Evolutionary conservation across 2,113 vertebrate species (phyloP), one percentile per base, ranked within the genome.

Genomic region (Halcyon malimbica): DNA sequence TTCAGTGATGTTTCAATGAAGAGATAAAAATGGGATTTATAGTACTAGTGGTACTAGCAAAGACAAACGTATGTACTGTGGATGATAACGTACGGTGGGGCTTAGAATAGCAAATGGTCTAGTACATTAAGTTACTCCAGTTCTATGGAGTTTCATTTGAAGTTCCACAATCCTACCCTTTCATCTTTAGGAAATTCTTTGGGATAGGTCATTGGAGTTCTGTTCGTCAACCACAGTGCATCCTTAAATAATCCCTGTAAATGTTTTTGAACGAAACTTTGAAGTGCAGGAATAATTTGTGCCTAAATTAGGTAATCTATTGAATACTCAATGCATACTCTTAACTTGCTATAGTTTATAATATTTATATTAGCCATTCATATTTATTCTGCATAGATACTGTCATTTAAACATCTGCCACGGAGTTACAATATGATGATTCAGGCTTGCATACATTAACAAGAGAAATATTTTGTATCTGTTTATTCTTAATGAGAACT

Each of bases 401-500:
- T 94, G 67, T 78, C 94, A 78, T 82, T 95, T 92, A 85, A 95
- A 96, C 89, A 89, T 89, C 91, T 97, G 94, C 92, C 97, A 94
- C 23, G 0, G 83, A 89, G 91, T 95, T 83, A 89, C 56, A 89
- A 90, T 96, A 96, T 17, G 68, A 90, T 84, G 84, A 95, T 93
- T 96, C 92, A 95, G 78, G 35, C 26, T 60, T 94, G 94, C 91
- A 94, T 93, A 97, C 91, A 51, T 92, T 73, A 93, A 93, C 93
- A 86, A 90, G 87, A 93, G 79, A 77, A 88, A 44, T 46, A 87
- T 26, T 79, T 71, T 87, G 79, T 56, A 92, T 91, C 86, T 82
- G 92, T 96, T 94, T 96, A 91, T 69, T 86, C 84, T 85, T 87
- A 77, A 67, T 83, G 85, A 94, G 92, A 88, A 96, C 93, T 90